phyloP scores from a whole-genome alignment of 2,888 invertebrate species.

The Hypsopygia costalis region DNA sequence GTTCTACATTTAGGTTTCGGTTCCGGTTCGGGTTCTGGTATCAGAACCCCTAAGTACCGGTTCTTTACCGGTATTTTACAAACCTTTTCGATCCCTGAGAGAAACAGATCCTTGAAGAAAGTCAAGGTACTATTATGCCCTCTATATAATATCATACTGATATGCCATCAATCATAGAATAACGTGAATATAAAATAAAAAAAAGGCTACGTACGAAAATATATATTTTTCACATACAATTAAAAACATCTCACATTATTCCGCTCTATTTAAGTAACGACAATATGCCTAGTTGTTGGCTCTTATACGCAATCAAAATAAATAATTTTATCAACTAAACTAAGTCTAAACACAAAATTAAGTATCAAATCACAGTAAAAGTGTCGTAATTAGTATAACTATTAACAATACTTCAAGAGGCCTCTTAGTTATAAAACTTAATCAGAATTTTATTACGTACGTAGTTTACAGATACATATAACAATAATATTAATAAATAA shows the following conservation, averaged over 20 bases:
- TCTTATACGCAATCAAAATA: constrained; percentile 12
- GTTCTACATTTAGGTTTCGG: too few relatives aligned
- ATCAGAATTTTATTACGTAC: too few relatives aligned
- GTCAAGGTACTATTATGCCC: too few relatives aligned
- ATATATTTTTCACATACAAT: constrained; percentile 25
- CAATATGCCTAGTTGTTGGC: not conserved
- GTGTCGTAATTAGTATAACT: constrained; percentile 17
- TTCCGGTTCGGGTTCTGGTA: too few relatives aligned
- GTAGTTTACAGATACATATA: not conserved
- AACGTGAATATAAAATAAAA: too few relatives aligned
- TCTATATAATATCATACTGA: too few relatives aligned
- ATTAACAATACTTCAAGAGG: constrained; percentile 10
- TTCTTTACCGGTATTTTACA: too few relatives aligned
- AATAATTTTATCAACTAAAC: constrained; percentile 27
- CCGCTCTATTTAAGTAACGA: constrained; percentile 10
- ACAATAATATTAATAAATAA: not conserved
- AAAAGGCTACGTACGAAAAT: constrained; percentile 10
- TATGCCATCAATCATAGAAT: too few relatives aligned
- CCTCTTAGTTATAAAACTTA: not conserved
- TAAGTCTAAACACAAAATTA: constrained; percentile 42
- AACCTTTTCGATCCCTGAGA: too few relatives aligned
- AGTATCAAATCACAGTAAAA: constrained; percentile 68
- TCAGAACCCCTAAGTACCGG: too few relatives aligned
- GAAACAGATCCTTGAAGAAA: too few relatives aligned
- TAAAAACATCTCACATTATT: constrained; percentile 38